Conservation (phyloP, 2,113 vertebrate species). For the Osmerus eperlanus region DNA sequence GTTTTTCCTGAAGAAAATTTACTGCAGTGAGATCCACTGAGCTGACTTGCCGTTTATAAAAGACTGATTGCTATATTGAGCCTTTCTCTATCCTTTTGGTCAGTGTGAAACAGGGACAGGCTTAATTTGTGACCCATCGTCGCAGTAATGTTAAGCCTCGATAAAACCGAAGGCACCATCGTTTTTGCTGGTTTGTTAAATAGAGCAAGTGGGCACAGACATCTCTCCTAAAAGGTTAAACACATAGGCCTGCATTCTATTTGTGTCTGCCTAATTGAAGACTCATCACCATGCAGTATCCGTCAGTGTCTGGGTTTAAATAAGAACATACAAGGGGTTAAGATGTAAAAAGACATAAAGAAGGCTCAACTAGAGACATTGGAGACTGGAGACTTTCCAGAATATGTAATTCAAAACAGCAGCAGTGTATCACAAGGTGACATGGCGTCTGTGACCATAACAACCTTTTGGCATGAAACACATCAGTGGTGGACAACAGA, state of each 20-base stretch:
- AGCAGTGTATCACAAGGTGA: too few species aligned
- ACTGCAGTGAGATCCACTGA: constrained; percentile 27
- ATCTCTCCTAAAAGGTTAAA: neutral
- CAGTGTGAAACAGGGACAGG: constrained; percentile 32
- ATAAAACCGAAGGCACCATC: constrained; percentile 10
- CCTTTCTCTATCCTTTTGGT: constrained; percentile 31
- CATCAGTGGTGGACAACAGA: neutral
- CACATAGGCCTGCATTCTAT: neutral
- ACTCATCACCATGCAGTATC: neutral
- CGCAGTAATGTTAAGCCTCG: constrained; percentile 26
- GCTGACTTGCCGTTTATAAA: constrained; percentile 59
- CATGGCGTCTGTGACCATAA: too few species aligned
- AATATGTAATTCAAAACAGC: too few species aligned
- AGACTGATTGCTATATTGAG: constrained; percentile 52
- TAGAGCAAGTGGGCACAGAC: neutral
- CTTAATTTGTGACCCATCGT: constrained; percentile 29
- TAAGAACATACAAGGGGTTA: neutral
- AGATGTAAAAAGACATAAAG: too few species aligned
- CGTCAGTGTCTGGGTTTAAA: neutral
- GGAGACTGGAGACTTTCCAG: too few species aligned
- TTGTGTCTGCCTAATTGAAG: neutral
- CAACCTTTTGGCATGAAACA: neutral
- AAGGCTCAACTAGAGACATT: too few species aligned
- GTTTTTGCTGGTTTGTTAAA: constrained; percentile 4
- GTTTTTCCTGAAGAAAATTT: constrained; percentile 19